These are phyloP conservation scores for Nothocercus nigrocapillus DNA, from an alignment of 2,113 vertebrate genomes.

Conservation along the genomic window DNA sequence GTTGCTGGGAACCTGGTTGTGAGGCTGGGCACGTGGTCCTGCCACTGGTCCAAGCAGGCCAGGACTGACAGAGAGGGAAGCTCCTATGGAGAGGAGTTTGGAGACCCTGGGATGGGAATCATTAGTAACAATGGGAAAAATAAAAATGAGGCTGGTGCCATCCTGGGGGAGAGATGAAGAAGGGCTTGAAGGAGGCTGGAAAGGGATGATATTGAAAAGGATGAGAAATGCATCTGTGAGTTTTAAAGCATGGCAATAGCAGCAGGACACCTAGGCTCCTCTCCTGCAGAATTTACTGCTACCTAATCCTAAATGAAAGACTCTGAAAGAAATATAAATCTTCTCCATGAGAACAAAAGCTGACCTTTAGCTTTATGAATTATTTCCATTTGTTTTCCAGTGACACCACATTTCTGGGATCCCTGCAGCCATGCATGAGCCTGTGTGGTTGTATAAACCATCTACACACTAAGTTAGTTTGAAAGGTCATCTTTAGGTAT, in stretches of 20 bases:
- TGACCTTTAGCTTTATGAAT: background rate
- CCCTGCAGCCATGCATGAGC: fast-evolving
- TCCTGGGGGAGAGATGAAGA: background rate
- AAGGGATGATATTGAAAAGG: background rate
- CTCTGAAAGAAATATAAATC: background rate
- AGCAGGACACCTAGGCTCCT: background rate
- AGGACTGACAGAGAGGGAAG: fast-evolving
- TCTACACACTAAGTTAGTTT: background rate
- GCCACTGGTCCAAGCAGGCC: fast-evolving
- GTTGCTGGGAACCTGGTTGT: background rate
- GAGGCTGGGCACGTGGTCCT: background rate
- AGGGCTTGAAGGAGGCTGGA: background rate
- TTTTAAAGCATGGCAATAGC: background rate
- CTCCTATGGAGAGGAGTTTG: background rate
- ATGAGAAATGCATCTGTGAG: background rate
- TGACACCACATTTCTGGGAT: background rate
- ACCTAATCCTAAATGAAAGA: background rate
- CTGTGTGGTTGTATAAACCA: background rate
- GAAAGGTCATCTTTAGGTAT: background rate
- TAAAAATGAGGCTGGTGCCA: background rate
- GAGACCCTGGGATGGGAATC: background rate
- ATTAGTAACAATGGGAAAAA: background rate
- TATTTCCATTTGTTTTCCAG: background rate
- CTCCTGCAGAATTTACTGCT: background rate
- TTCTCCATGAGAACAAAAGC: background rate